These are phyloP conservation scores for Lapara coniferarum DNA, from an alignment of 2,888 invertebrate species.

Conservation along the genomic window DNA sequence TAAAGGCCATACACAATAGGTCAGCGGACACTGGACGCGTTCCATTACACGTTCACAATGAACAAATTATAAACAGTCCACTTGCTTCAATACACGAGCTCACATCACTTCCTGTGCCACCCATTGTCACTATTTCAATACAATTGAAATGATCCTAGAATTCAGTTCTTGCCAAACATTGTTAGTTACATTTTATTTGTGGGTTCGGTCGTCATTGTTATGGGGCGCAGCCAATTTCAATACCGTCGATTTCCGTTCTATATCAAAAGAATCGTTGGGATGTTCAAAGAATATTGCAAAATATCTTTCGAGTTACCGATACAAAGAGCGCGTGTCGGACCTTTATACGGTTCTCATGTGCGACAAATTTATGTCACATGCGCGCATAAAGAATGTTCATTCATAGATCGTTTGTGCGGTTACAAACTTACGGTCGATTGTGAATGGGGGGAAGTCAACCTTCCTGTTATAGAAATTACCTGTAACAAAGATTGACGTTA, in stretches of 20 bases:
- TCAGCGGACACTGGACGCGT: constrained; percentile 62
- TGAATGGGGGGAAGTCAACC: constrained; percentile 57
- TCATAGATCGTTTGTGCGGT: constrained; percentile 48
- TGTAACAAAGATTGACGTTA: constrained; percentile 59
- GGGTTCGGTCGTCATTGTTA: constrained; percentile 71
- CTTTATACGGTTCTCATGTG: constrained; percentile 48
- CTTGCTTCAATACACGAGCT: constrained; percentile 76
- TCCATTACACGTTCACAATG: constrained; percentile 73
- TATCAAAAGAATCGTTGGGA: constrained; percentile 65
- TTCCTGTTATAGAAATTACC: constrained; percentile 65
- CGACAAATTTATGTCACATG: constrained; percentile 67
- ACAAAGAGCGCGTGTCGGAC: constrained; percentile 44
- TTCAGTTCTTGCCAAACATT: constrained; percentile 64
- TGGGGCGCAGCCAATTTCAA: constrained; percentile 66
- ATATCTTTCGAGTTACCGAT: constrained; percentile 53
- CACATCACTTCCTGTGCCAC: constrained; percentile 79
- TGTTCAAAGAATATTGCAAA: constrained; percentile 61
- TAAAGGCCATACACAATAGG: constrained; percentile 61
- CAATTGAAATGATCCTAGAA: constrained; percentile 81
- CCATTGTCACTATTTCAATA: constrained; percentile 78
- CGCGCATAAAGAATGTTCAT: constrained; percentile 48
- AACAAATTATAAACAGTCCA: constrained; percentile 83
- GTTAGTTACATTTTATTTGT: constrained; percentile 73
- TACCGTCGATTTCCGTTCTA: constrained; percentile 74
- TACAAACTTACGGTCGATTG: constrained; percentile 50